Conservation (phyloP, 2,888 invertebrate genomes). For the Drosophila barbarae region DNA sequence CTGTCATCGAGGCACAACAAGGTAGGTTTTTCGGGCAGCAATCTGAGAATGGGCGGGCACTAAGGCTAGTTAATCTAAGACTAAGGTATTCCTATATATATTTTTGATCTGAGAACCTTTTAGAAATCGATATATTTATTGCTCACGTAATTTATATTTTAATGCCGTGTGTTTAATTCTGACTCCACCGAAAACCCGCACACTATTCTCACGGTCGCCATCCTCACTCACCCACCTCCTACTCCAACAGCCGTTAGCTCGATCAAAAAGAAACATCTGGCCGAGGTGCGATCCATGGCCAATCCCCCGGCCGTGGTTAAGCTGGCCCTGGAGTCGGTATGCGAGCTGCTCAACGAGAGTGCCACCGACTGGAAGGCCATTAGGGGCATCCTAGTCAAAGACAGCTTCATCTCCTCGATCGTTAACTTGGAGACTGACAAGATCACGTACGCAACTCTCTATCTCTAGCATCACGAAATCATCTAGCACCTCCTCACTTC, state of each 20-base stretch:
- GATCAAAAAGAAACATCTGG: slow-evolving; percentile 97
- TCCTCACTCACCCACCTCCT: slow-evolving; percentile 10
- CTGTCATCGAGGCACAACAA: slow-evolving; percentile 98
- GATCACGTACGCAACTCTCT: slow-evolving; percentile 86
- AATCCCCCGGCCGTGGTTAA: slow-evolving; percentile 96
- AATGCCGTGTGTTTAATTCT: slow-evolving; percentile 15
- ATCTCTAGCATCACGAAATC: slow-evolving; percentile 41
- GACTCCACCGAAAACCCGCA: slow-evolving; percentile 10
- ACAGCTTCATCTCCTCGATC: slow-evolving; percentile 96
- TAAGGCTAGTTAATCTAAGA: slow-evolving; percentile 12
- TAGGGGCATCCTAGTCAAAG: slow-evolving; percentile 93
- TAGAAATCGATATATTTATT: not conserved
- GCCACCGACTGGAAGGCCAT: slow-evolving; percentile 97
- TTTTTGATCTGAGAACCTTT: not conserved
- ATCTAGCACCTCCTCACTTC: slow-evolving; percentile 13
- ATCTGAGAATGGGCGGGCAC: not conserved
- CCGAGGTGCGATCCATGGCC: slow-evolving; percentile 96
- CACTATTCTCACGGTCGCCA: slow-evolving; percentile 13
- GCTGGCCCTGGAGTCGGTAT: slow-evolving; percentile 96
- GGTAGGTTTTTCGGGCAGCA: slow-evolving; percentile 82
- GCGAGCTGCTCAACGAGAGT: slow-evolving; percentile 93
- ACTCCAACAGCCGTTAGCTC: slow-evolving; percentile 89
- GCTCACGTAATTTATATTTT: not conserved
- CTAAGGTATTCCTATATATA: not conserved
- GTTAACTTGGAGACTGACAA: slow-evolving; percentile 96